phyloP scores from a whole-genome alignment of 2,797 vertebrate species.

The Tokudaia tokunoshimensis region DNA sequence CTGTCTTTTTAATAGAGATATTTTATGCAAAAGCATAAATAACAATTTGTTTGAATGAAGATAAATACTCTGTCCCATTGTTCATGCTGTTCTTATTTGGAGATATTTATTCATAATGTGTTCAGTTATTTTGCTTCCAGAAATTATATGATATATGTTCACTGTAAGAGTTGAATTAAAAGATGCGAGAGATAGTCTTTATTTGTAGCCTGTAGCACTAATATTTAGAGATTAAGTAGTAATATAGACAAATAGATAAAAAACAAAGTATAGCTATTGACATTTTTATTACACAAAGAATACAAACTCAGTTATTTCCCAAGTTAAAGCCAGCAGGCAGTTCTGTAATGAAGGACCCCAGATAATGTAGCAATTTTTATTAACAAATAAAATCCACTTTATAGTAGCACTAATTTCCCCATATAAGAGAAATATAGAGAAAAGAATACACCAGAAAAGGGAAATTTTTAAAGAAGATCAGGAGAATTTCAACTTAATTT shows the following conservation, averaged over 20 bases:
- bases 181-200: slow-evolving; percentile 64
- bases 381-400: slow-evolving; percentile 60
- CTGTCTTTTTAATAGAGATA: slow-evolving; percentile 41
- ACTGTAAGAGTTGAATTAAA: slow-evolving; percentile 64
- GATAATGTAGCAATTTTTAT: slow-evolving; percentile 59
- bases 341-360: slow-evolving; percentile 51
- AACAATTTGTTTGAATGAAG: slow-evolving; percentile 44
- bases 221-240: slow-evolving; percentile 61
- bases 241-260: slow-evolving; percentile 72
- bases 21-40: slow-evolving; percentile 5
- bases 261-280: slow-evolving; percentile 70
- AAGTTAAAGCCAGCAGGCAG: slow-evolving; percentile 69
- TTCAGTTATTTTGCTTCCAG: slow-evolving; percentile 63
- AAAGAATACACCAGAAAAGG: neutral
- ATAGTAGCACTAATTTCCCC: slow-evolving; percentile 33
- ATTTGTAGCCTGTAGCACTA: slow-evolving; percentile 57
- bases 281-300: slow-evolving; percentile 67
- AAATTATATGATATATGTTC: slow-evolving; percentile 53
- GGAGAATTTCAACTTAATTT: slow-evolving; percentile 22
- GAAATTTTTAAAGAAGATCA: neutral
- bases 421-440: neutral
- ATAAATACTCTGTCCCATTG: slow-evolving; percentile 42
- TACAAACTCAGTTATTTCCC: slow-evolving; percentile 66
- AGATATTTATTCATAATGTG: slow-evolving; percentile 60
- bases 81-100: slow-evolving; percentile 41